These are phyloP conservation scores for Colletes gigas DNA, from an alignment of 1,140 invertebrate species.

Conservation along the genomic window DNA sequence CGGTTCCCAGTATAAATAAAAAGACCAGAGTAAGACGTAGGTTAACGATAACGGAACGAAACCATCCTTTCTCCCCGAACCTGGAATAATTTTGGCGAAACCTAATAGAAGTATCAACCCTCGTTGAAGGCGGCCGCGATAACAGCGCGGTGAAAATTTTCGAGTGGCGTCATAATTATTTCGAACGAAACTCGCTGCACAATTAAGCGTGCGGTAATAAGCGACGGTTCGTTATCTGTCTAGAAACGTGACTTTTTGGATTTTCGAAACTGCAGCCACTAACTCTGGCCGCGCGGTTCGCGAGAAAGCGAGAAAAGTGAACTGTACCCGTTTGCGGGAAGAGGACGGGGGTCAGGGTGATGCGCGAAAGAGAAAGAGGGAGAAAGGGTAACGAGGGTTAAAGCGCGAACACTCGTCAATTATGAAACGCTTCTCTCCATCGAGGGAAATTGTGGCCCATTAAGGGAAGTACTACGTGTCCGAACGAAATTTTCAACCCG, in stretches of 20 bases:
- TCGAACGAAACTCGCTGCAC: conserved; percentile 40
- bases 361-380: background rate
- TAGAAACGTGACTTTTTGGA: conserved; percentile 66
- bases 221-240: conserved; percentile 56
- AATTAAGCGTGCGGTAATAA: conserved; percentile 61
- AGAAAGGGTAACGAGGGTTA: conserved; percentile 58
- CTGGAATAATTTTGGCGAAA: background rate
- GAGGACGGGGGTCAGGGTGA: too few species aligned
- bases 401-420: conserved; percentile 69
- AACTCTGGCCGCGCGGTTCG: conserved; percentile 4
- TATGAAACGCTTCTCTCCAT: conserved; percentile 64
- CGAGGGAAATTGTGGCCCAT: conserved; percentile 61
- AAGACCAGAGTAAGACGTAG: too few species aligned
- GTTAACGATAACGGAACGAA: background rate
- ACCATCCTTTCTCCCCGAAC: background rate
- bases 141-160: conserved; percentile 13
- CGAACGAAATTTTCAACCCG: conserved; percentile 60
- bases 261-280: conserved; percentile 50
- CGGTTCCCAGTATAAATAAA: too few species aligned
- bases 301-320: conserved; percentile 12
- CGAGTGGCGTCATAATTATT: conserved; percentile 50
- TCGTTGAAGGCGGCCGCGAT: conserved; percentile 3
- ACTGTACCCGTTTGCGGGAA: background rate
- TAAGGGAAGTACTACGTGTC: conserved; percentile 67
- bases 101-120: conserved; percentile 1